phyloP scores from a whole-genome alignment of 53 echinoderm and acorn worm species.

The Hippasteria phrygiana region DNA sequence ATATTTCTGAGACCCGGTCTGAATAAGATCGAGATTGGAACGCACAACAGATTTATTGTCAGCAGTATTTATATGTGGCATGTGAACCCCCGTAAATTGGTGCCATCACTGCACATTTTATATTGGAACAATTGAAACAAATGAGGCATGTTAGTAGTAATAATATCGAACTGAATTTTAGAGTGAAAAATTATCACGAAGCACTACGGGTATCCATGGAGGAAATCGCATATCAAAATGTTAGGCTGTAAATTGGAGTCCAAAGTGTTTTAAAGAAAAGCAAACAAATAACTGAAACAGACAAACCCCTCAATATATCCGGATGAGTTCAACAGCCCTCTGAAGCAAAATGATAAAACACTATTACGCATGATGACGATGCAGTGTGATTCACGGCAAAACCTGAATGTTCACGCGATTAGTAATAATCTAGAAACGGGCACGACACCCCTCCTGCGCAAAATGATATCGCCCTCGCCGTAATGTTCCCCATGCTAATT shows the following conservation, averaged over 20 bases:
- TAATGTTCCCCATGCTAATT: not conserved
- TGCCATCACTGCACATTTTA: too few species aligned
- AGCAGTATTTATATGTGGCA: too few species aligned
- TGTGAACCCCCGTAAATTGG: too few species aligned
- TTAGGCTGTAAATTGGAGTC: not conserved
- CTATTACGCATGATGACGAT: slow-evolving; percentile 52
- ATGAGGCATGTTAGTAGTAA: too few species aligned
- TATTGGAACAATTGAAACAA: too few species aligned
- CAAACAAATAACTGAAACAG: too few species aligned
- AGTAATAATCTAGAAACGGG: not conserved
- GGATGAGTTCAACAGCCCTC: slow-evolving; percentile 6
- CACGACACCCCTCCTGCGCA: not conserved
- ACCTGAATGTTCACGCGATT: not conserved
- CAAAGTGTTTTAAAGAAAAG: not conserved
- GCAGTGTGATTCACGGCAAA: slow-evolving; percentile 39
- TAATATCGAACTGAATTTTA: too few species aligned
- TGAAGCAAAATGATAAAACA: not conserved
- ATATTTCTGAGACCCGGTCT: too few species aligned
- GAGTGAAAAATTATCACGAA: too few species aligned
- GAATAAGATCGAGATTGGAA: too few species aligned
- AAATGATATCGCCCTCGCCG: slow-evolving; percentile 30
- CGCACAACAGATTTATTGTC: too few species aligned
- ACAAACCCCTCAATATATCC: not conserved
- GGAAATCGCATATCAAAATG: not conserved
- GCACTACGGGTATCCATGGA: too few species aligned